Conservation (phyloP, 2,888 invertebrate species). For the Halictus quadricinctus region DNA sequence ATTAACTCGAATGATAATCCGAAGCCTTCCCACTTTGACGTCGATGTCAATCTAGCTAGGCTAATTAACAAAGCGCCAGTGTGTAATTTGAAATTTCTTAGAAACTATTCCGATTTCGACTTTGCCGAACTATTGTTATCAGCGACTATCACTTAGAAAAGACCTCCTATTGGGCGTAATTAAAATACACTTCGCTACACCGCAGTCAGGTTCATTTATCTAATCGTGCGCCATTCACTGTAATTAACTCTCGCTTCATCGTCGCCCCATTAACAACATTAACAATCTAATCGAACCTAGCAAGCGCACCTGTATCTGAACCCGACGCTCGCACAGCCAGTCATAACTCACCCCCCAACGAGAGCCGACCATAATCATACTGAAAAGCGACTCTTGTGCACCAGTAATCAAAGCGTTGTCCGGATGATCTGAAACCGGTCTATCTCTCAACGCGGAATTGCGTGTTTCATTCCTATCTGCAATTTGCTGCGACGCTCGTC, state of each 20-base stretch:
- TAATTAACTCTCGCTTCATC: not conserved
- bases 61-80: too few species aligned
- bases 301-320: not conserved
- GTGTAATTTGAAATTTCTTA: too few species aligned
- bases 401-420: constrained; percentile 1
- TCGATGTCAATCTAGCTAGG: too few species aligned
- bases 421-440: constrained; percentile 27
- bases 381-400: constrained; percentile 2
- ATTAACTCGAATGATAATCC: too few species aligned
- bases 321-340: not conserved
- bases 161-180: not conserved
- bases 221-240: not conserved
- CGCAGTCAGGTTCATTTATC: constrained; percentile 9
- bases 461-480: not conserved
- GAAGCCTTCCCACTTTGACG: too few species aligned
- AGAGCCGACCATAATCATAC: constrained; percentile 26
- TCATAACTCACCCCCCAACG: not conserved
- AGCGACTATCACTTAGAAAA: not conserved
- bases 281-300: constrained; percentile 37
- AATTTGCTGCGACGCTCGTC: not conserved
- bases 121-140: not conserved
- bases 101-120: not conserved
- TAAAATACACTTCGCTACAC: not conserved
- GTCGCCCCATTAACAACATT: not conserved
- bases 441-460: not conserved